A percentile compares a stretch with the other conserved stretches of the same genome.
Conservation (phyloP, 2,113 vertebrate species). For the Sphaerodactylus townsendi region DNA sequence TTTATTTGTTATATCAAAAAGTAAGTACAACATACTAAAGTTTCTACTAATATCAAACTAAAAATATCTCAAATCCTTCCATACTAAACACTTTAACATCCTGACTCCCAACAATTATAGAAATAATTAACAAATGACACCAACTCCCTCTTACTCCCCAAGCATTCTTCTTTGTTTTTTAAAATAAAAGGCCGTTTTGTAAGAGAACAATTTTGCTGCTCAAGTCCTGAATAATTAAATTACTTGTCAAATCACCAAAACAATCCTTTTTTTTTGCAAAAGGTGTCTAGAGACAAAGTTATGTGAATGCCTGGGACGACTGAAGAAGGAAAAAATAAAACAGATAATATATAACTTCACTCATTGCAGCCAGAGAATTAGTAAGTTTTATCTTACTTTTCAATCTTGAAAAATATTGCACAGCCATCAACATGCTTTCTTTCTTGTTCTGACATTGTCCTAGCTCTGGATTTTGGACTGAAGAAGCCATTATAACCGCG, state of each 20-base stretch:
- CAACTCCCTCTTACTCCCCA: neutral
- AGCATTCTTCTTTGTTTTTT: neutral
- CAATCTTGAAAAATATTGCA: slow-evolving; percentile 95
- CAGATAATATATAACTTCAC: neutral
- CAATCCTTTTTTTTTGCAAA: neutral
- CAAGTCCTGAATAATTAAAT: neutral
- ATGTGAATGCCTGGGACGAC: neutral
- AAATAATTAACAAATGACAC: neutral
- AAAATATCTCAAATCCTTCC: neutral
- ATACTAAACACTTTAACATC: neutral
- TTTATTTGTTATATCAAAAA: neutral
- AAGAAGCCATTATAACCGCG: slow-evolving; percentile 98
- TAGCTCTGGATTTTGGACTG: slow-evolving; percentile 96
- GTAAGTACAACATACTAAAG: too few relatives aligned
- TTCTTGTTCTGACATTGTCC: slow-evolving; percentile 97
- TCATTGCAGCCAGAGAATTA: neutral
- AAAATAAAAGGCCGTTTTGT: neutral
- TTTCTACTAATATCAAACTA: neutral
- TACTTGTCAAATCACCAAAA: neutral
- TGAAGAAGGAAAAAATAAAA: neutral
- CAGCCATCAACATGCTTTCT: slow-evolving; percentile 97
- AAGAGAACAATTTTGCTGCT: neutral
- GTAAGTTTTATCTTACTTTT: slow-evolving; percentile 82
- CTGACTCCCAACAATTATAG: neutral
- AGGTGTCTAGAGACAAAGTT: neutral